Conservation (phyloP, 2,888 invertebrate genomes). For the Arenicola marina region DNA sequence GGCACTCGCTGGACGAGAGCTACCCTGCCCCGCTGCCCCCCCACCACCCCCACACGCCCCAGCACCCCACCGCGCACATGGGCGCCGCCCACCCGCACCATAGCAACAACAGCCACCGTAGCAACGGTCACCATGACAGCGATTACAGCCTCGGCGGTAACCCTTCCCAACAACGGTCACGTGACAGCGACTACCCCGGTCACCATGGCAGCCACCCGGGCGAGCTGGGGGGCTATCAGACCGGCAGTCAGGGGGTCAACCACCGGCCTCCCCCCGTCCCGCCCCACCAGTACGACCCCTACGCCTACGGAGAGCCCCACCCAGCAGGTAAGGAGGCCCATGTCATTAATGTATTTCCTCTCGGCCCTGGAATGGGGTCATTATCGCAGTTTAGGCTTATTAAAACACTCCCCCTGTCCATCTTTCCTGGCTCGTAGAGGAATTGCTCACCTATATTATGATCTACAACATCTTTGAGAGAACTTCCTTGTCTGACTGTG, state of each 20-base stretch:
- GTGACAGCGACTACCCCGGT: background rate
- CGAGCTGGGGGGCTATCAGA: background rate
- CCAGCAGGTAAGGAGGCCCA: no score
- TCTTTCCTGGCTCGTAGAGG: no score
- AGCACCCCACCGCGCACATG: no score
- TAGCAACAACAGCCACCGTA: background rate
- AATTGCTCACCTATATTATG: no score
- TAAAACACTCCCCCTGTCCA: no score
- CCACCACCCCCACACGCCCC: background rate
- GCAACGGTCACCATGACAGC: background rate
- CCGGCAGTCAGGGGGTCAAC: background rate
- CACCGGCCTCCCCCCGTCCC: background rate
- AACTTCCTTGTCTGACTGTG: no score
- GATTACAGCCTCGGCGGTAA: background rate
- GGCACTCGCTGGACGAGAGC: constrained; percentile 19
- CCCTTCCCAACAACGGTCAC: background rate
- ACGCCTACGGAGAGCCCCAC: background rate
- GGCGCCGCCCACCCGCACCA: no score
- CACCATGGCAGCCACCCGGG: background rate
- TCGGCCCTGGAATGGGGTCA: no score
- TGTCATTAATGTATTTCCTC: no score
- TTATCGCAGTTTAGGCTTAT: no score
- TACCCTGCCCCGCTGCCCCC: background rate
- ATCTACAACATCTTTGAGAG: no score
- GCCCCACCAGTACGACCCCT: background rate